These are phyloP conservation scores for Osmerus eperlanus DNA, from an alignment of 2,113 vertebrate genomes.

Conservation along the genomic window DNA sequence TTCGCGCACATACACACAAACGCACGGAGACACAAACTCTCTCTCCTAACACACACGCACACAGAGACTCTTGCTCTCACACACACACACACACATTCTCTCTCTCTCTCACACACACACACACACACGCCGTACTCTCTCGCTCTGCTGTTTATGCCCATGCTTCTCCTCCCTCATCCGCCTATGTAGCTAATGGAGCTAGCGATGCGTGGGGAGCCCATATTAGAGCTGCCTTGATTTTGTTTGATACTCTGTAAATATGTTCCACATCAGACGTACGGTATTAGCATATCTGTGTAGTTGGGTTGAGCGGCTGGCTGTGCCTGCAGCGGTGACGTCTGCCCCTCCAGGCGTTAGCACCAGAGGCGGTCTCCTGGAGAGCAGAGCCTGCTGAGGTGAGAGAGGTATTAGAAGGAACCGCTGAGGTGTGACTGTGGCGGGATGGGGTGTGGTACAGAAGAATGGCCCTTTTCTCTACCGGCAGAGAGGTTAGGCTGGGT, in stretches of 20 bases:
- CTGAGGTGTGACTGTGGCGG: constrained; percentile 51
- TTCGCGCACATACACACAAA: constrained; percentile 11
- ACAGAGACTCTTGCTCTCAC: constrained; percentile 35
- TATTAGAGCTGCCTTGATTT: constrained; percentile 56
- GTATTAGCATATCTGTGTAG: constrained; percentile 32
- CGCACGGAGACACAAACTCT: not conserved
- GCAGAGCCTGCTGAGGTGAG: constrained; percentile 41
- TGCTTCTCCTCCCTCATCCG: constrained; percentile 23
- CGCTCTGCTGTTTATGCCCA: constrained; percentile 12
- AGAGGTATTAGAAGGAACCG: constrained; percentile 52
- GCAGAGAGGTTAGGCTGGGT: constrained; percentile 28
- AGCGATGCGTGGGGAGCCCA: constrained; percentile 38
- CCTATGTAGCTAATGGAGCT: constrained; percentile 38
- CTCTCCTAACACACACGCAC: constrained; percentile 23
- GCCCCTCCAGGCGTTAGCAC: constrained; percentile 47
- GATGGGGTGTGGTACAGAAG: constrained; percentile 36
- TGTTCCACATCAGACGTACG: constrained; percentile 48
- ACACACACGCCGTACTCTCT: constrained; percentile 25
- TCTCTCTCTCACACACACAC: constrained; percentile 26
- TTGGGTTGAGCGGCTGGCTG: constrained; percentile 32
- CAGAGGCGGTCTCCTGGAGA: not conserved
- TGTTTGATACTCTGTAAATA: constrained; percentile 65
- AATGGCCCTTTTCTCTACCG: constrained; percentile 19
- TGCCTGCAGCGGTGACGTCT: constrained; percentile 41
- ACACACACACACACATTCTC: constrained; percentile 25